Evolutionary conservation across 2,888 invertebrate species (phyloP).

Genomic region (Ectropis crepuscularia): DNA sequence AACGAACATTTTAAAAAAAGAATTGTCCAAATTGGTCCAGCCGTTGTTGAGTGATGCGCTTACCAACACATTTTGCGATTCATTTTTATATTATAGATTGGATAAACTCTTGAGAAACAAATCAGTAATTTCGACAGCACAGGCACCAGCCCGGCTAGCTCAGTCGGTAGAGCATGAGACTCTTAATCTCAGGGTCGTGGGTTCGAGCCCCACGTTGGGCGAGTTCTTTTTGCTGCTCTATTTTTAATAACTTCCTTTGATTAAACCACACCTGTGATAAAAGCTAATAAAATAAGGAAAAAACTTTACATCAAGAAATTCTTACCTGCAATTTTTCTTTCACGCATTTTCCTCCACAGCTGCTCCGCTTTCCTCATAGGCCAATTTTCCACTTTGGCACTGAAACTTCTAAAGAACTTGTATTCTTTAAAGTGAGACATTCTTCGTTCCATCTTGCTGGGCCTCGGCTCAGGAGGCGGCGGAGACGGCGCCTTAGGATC

Average conservation of each 20-base stretch:
- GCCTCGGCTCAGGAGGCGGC: constrained; percentile 67
- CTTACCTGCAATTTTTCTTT: constrained; percentile 94
- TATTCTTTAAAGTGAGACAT: constrained; percentile 92
- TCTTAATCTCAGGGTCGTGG: constrained; percentile 86
- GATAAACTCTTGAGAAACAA: background rate
- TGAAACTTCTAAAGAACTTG: constrained; percentile 95
- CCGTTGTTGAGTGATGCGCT: too few relatives aligned
- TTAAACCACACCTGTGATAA: background rate
- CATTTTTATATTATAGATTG: too few relatives aligned
- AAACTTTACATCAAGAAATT: background rate
- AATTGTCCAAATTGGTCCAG: too few relatives aligned
- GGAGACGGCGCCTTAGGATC: constrained; percentile 73
- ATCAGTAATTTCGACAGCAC: background rate
- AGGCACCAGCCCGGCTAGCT: constrained; percentile 70
- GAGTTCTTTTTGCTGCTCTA: constrained; percentile 53
- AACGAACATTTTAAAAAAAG: too few relatives aligned
- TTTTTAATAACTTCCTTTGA: background rate
- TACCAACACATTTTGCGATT: too few relatives aligned
- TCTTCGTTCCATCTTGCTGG: constrained; percentile 80
- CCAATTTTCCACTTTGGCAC: constrained; percentile 95
- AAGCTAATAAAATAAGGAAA: background rate
- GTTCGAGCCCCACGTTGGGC: constrained; percentile 86
- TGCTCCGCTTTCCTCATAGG: constrained; percentile 94
- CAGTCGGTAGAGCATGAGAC: constrained; percentile 84
- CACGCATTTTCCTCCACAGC: constrained; percentile 93